Base-by-base conservation (phyloP, 2,113 vertebrate genomes). In the Murina feae region DNA sequence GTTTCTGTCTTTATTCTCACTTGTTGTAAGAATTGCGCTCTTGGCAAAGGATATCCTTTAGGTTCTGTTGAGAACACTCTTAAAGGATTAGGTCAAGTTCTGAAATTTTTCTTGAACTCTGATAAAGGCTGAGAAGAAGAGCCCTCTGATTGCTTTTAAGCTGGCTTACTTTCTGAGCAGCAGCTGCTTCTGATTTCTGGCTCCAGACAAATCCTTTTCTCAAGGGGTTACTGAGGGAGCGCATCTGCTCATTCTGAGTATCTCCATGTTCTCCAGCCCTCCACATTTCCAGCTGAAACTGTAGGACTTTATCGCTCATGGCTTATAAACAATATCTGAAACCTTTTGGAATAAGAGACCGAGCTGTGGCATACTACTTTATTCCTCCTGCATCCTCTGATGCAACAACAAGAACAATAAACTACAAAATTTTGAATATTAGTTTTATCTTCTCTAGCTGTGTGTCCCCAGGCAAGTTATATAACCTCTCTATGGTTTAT, bases 101-200 rank as follows among this genome's bases (percentile, higher is more conserved):
- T 92, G 39, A 2, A 35, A 4, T 37, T 94, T 93, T 90, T 28
- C 37, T 35, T 60, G 32, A 21, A 90, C 79, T 87, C 37, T 28
- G 32, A 25, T 78, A 88, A 91, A 96, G 18, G 8, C 28, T 84
- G 1, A 93, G 74, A 90, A 39, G 44, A 93, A 93, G 81, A 95
- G 44, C 32, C 32, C 25, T 66, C n/a, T 21, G 23, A 21, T 81
- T 58, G 37, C 65, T 88, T 87, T 87, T 63, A 75, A 95, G 39
- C 7, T 86, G 51, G 4, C 4, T 66, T 85, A n/a, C 25, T 35
- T 28, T 80, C 23, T 93, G 55, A 93, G 55, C 88, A 49, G 23
- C 39, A 79, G 18, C 20, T 85, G 44, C 42, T 94, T 82, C 91
- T 91, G 86, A 65, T 86, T 76, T 90, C 76, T 42, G 37, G 63